Percentiles rank a stretch among this genome's conserved stretches.
These are phyloP conservation scores for Lasaia peninsularis DNA, from an alignment of 1,140 invertebrate species.

Conservation along the genomic window DNA sequence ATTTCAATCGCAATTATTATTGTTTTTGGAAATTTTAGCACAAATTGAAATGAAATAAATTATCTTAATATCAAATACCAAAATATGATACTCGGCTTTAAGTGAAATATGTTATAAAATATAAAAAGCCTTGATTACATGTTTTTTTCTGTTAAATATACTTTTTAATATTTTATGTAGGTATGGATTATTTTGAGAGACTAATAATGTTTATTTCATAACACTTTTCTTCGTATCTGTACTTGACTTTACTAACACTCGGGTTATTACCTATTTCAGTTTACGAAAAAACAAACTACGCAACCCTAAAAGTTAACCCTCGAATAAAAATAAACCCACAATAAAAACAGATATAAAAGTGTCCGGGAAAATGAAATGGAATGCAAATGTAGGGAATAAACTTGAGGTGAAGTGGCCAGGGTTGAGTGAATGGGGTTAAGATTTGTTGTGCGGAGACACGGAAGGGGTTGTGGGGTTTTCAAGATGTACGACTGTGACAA, in stretches of 20 bases:
- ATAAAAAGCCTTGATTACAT: no score
- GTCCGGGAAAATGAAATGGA: slow-evolving; percentile 64
- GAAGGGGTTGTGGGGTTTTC: not conserved
- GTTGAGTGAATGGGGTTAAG: slow-evolving; percentile 18
- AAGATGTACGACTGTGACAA: no score
- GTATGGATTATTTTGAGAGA: no score
- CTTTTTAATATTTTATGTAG: no score
- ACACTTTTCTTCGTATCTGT: not conserved
- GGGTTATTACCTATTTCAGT: slow-evolving; percentile 1
- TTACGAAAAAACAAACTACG: slow-evolving; percentile 42
- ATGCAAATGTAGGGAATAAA: slow-evolving; percentile 60
- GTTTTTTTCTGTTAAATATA: no score
- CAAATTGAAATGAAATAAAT: no score
- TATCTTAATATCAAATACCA: no score
- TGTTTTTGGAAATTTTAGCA: no score
- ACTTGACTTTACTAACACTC: not conserved
- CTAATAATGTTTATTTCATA: not conserved
- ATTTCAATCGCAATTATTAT: no score
- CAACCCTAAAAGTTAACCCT: slow-evolving; percentile 44
- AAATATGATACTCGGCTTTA: no score
- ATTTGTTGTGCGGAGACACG: slow-evolving; percentile 20
- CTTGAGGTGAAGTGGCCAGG: slow-evolving; percentile 27
- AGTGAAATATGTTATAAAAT: no score
- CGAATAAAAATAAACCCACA: slow-evolving; percentile 64
- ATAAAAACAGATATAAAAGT: slow-evolving; percentile 57